Percentiles rank a stretch among this genome's conserved stretches.
These are phyloP conservation scores for Brevimyrus niger DNA, from an alignment of 2,113 vertebrate genomes.

Conservation along the genomic window DNA sequence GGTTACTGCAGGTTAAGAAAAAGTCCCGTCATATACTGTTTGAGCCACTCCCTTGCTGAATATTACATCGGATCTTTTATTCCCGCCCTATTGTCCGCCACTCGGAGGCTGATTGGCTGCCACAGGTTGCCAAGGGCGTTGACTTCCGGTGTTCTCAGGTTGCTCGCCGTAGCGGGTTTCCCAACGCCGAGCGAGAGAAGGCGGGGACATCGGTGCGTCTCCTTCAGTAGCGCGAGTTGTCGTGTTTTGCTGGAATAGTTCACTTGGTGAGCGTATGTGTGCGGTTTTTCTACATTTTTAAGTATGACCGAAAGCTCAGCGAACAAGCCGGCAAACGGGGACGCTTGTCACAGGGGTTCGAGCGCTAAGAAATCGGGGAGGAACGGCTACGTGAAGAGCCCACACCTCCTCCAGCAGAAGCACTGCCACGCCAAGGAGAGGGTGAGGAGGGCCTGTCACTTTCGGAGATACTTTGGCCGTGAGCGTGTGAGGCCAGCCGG, in stretches of 20 bases:
- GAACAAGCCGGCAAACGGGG: slow-evolving; percentile 55
- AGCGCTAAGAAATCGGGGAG: slow-evolving; percentile 43
- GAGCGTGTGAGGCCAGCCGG: neutral
- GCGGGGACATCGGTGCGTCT: neutral
- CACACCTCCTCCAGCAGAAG: slow-evolving; percentile 50
- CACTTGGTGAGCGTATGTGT: neutral
- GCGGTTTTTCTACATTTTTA: neutral
- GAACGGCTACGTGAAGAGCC: slow-evolving; percentile 63
- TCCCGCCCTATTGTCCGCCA: slow-evolving; percentile 18
- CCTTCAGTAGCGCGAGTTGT: neutral
- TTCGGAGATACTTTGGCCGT: neutral
- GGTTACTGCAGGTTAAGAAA: slow-evolving; percentile 44
- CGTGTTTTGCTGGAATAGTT: neutral
- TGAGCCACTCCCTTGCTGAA: slow-evolving; percentile 28
- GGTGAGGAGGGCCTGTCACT: slow-evolving; percentile 56
- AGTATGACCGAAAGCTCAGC: slow-evolving; percentile 59
- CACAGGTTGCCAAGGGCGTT: slow-evolving; percentile 32
- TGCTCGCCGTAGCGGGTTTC: slow-evolving; percentile 39
- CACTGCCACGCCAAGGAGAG: slow-evolving; percentile 47
- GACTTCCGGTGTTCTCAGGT: slow-evolving; percentile 34
- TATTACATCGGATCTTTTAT: neutral
- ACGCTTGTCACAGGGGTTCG: slow-evolving; percentile 42
- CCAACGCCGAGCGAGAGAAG: slow-evolving; percentile 19
- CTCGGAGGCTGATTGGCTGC: slow-evolving; percentile 22
- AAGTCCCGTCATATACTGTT: neutral